Evolutionary conservation across 2,797 vertebrate species (phyloP).

Genomic region (Gymnodraco acuticeps): DNA sequence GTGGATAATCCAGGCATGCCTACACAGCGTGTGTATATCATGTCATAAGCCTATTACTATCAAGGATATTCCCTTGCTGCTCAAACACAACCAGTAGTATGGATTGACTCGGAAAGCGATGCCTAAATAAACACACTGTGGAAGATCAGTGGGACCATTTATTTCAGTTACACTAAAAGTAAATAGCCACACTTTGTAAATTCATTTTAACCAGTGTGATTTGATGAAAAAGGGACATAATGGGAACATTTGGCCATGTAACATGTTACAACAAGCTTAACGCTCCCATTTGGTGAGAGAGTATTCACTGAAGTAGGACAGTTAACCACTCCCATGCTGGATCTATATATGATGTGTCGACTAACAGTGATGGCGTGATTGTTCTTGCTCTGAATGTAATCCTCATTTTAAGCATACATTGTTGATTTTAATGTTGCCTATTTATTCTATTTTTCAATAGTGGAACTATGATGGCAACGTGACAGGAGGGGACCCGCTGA

Average conservation of each 20-base stretch:
- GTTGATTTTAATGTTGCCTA: background rate
- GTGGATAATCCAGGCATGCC: constrained; percentile 37
- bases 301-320: constrained; percentile 2
- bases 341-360: constrained; percentile 16
- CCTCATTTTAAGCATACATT: background rate
- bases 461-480: constrained; percentile 75
- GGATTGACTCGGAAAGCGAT: background rate
- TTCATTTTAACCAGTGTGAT: constrained; percentile 7
- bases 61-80: constrained; percentile 43
- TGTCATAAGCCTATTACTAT: constrained; percentile 53
- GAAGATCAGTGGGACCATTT: background rate
- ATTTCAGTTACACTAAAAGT: background rate
- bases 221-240: background rate
- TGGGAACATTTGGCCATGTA: constrained; percentile 8
- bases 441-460: constrained; percentile 53
- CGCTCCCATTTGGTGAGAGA: background rate
- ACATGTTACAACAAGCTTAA: constrained; percentile 28
- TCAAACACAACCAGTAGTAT: constrained; percentile 38
- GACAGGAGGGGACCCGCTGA: constrained; percentile 80
- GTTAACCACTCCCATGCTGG: constrained; percentile 35
- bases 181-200: background rate
- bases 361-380: constrained; percentile 10
- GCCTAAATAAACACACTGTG: constrained; percentile 24
- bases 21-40: constrained; percentile 26
- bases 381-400: constrained; percentile 1